Evolutionary conservation across 2,888 invertebrate genomes (phyloP).

Genomic region (Diarsia mendica): DNA sequence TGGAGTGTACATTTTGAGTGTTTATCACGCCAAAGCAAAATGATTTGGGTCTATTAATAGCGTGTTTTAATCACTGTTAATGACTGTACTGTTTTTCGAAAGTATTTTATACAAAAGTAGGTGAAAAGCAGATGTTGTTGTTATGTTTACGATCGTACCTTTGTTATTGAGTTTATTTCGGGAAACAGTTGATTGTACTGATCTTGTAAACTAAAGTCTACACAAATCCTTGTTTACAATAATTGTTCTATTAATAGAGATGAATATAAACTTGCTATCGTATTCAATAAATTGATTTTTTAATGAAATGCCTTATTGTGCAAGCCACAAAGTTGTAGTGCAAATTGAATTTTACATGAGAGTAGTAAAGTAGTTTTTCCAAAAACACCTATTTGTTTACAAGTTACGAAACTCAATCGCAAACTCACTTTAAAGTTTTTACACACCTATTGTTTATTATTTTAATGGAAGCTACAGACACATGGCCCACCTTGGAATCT

Average conservation of each 20-base stretch:
- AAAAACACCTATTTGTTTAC: not conserved
- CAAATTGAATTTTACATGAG: not conserved
- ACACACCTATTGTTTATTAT: slow-evolving; percentile 39
- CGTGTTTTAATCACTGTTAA: slow-evolving; percentile 32
- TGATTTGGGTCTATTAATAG: slow-evolving; percentile 39
- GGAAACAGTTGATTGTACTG: slow-evolving; percentile 56
- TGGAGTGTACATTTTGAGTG: slow-evolving; percentile 21
- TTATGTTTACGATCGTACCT: slow-evolving; percentile 35
- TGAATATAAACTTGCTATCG: not conserved
- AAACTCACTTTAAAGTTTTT: not conserved
- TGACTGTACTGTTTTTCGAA: slow-evolving; percentile 36
- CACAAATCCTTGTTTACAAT: not conserved
- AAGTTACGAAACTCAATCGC: not conserved
- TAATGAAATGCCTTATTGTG: not conserved
- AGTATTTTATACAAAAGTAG: slow-evolving; percentile 36
- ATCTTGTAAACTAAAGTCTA: slow-evolving; percentile 37
- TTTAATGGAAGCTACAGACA: slow-evolving; percentile 6
- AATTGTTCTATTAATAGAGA: no score
- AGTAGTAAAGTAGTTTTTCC: not conserved
- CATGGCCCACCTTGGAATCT: slow-evolving; percentile 12
- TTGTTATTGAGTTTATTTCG: slow-evolving; percentile 58
- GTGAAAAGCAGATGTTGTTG: slow-evolving; percentile 49
- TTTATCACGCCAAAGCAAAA: slow-evolving; percentile 54
- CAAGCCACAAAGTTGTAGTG: not conserved
- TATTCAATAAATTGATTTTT: not conserved